Evolutionary conservation across 2,888 invertebrate species (phyloP), one percentile per base, ranked within the genome.

Genomic region (Sarcophaga rosellei): DNA sequence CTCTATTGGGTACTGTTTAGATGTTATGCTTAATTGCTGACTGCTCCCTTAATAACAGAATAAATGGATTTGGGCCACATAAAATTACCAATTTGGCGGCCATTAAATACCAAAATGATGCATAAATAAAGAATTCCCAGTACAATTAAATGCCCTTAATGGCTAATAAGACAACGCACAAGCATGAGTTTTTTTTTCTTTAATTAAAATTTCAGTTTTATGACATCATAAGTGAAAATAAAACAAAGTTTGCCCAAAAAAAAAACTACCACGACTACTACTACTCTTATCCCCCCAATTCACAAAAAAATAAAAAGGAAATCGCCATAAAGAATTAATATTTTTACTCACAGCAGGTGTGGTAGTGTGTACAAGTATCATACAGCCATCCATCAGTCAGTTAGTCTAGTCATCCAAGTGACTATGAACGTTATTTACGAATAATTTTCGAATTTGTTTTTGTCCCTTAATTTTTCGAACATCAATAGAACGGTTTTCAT

Each of bases 221-320:
- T 79, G 62, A 79, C 70, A 70, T 79, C 63, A 79, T 65, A 35
- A 47, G 66, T 62, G 47, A 62, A 78, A 78, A 69, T 61, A 8
- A 21, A 21, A 11, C 17, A 17, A 10, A 20, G 1, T 47, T 62
- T 78, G 1, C 10, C 47, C 4, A 15, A 15, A 17, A 12, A 0
- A 15, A 15, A 17, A 12, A 0, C 17, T 17, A 17, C 12, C 0
- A 47, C 15, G 12, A 12, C 17, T 20, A 17, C 47, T 15, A 1
- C 20, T n/a, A 4, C 3, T 65, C 20, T 3, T 23, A 6, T 44
- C n/a, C 21, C 15, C 44, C 8, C 45, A n/a, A 68, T n/a, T 25
- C 3, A 35, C 6, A 35, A 35, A 35, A 35, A 35, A 6, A 35
- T 1, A 6, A 35, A 5, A 21, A 61, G 8, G 68, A 68, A 62